phyloP scores from a whole-genome alignment of 2,113 vertebrate genomes.

The Ceratotherium simum region DNA sequence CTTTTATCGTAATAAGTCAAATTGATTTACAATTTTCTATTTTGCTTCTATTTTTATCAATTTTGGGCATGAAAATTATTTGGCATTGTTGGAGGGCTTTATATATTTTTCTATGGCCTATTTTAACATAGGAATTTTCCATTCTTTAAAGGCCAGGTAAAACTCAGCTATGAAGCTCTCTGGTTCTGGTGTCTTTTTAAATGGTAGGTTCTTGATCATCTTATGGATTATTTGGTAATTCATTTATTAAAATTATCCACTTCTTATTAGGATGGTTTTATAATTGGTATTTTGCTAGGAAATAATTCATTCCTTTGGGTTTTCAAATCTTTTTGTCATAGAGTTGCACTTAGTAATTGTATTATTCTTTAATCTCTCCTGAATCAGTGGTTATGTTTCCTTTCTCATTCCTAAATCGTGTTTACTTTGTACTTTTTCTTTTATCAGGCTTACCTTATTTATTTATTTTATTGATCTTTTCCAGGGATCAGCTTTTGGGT shows the following conservation, averaged over 20 bases:
- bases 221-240: not conserved
- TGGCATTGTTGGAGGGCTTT: not conserved
- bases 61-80: not conserved
- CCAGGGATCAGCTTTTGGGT: not conserved
- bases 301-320: not conserved
- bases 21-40: not conserved
- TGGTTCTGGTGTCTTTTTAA: not conserved
- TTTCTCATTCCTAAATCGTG: not conserved
- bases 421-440: not conserved
- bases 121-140: not conserved
- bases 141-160: not conserved
- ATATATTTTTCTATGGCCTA: not conserved
- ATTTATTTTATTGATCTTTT: not conserved
- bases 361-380: not conserved
- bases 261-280: not conserved
- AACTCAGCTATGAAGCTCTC: not conserved
- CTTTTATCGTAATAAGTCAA: not conserved
- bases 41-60: constrained; percentile 37
- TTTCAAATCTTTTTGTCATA: not conserved
- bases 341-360: not conserved
- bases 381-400: not conserved
- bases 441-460: not conserved
- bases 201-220: not conserved
- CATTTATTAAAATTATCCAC: not conserved
- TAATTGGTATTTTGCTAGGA: not conserved